Evolutionary conservation across 1,140 invertebrate genomes (phyloP), one percentile per base, ranked within the genome.

Genomic region (Pseudoatta argentina): DNA sequence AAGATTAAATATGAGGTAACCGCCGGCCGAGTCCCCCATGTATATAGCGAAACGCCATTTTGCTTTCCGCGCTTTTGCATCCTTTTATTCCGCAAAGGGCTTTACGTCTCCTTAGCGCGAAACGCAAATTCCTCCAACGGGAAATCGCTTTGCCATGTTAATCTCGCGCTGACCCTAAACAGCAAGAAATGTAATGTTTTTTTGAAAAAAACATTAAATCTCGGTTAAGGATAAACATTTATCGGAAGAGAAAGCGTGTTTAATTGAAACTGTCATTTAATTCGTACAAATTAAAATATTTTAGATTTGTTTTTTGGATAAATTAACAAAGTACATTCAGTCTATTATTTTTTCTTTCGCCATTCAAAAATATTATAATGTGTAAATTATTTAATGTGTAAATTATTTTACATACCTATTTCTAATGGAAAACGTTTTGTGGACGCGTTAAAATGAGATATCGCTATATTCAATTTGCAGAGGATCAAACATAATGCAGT

Each of bases 1-100:
- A 83, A 83, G 79, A 83, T 83, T 83, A 83, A 83, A 83, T 83
- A 83, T 83, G 79, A 71, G 57, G 79, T n/a, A 83, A 75, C 55
- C 55, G 48, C 64, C 30, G 48, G 48, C 48, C 30, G 4, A 21
- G 30, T 30, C 53, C 77, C 21, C 16, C 69, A 14, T 55, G 39
- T 63, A 51, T 61, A 83, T 34, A 83, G 39, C 69, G 79, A 18
- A 61, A 83, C 79, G 79, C 79, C 79, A 83, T 69, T 83, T 83
- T 83, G 79, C 79, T 83, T 83, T 83, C 79, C 69, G 69, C 79
- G 69, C 79, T 83, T 75, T 75, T 75, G 55, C 79, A 39, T 61
- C 55, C 69, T 83, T 61, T 75, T 83, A 83, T 75, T 73, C 57
- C 39, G 79, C 79, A 83, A 83, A 61, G 55, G 79, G 79, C 79